Conservation (phyloP, 2,113 vertebrate species). For the Mastomys coucha region DNA sequence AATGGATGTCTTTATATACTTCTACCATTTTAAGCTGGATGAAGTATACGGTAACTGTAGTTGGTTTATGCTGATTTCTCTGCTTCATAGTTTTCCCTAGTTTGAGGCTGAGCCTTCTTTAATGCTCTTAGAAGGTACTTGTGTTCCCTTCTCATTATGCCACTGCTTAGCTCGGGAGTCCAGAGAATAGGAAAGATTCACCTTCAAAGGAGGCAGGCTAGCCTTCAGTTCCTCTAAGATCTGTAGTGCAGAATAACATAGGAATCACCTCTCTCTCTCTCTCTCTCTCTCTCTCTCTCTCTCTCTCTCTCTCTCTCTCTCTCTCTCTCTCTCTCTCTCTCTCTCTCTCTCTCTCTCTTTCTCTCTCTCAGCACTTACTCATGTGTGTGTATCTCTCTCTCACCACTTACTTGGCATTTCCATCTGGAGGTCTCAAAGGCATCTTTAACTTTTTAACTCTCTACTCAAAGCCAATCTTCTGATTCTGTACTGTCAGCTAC, state of each 20-base stretch:
- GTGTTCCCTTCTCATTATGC: neutral
- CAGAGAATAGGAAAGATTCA: neutral
- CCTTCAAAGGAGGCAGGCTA: neutral
- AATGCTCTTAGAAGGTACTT: neutral
- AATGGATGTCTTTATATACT: neutral
- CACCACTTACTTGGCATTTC: neutral
- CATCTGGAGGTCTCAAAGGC: neutral
- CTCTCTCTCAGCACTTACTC: neutral
- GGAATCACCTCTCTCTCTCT: neutral
- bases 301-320: too few relatives aligned
- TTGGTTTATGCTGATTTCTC: neutral
- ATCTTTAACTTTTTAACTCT: slow-evolving; percentile 41
- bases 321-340: too few relatives aligned
- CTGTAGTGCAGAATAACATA: neutral
- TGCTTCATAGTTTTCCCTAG: neutral
- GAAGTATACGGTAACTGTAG: neutral
- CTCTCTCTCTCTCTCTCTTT: too few relatives aligned
- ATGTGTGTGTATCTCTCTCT: neutral
- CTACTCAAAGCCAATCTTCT: slow-evolving; percentile 6
- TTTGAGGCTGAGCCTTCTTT: neutral
- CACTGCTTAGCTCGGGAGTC: neutral
- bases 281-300: too few relatives aligned
- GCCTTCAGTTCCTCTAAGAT: neutral
- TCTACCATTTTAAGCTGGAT: neutral
- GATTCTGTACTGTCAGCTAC: neutral